phyloP scores from a whole-genome alignment of 2,113 vertebrate species.

The Hyaena hyaena region DNA sequence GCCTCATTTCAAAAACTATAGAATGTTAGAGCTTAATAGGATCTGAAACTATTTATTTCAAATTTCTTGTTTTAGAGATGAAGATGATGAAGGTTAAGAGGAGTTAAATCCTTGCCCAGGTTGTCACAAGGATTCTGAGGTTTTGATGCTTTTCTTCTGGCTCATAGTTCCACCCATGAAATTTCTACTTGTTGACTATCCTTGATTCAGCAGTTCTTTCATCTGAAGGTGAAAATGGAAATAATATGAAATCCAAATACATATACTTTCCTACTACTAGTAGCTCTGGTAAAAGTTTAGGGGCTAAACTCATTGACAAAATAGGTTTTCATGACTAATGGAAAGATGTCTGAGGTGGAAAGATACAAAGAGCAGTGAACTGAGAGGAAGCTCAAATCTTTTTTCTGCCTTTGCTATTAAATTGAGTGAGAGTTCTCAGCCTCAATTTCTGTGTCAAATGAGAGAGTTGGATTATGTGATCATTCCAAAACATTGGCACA shows the following conservation, averaged over 20 bases:
- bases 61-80: conserved; percentile 12
- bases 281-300: neutral
- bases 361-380: neutral
- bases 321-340: neutral
- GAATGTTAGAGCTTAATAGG: neutral
- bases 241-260: neutral
- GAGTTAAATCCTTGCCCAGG: conserved; percentile 32
- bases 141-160: conserved; percentile 4
- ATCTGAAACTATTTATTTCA: neutral
- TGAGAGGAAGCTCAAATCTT: neutral
- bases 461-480: neutral
- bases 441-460: neutral
- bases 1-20: neutral
- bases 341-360: neutral
- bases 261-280: neutral
- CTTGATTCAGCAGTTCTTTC: neutral
- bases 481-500: neutral
- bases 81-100: neutral
- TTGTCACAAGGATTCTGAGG: neutral
- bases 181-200: conserved; percentile 12
- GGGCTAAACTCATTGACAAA: neutral
- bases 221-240: neutral
- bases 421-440: neutral
- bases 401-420: neutral
- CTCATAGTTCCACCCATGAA: neutral